phyloP scores from a whole-genome alignment of 1,140 invertebrate species.

The Cecropterus lyciades region DNA sequence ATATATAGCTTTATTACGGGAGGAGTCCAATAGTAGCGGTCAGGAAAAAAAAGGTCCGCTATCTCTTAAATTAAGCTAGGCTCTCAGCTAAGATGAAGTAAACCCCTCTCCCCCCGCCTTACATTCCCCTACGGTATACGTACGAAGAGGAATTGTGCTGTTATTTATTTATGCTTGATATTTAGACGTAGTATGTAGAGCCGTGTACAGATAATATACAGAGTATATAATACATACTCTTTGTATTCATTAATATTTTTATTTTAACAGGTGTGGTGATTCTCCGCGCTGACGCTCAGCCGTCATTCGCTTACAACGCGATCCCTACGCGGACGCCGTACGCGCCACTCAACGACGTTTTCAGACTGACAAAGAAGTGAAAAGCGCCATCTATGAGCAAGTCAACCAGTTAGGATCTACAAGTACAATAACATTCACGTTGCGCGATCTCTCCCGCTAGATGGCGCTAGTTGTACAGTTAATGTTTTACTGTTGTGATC shows the following conservation, averaged over 20 bases:
- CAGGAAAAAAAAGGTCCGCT: too few relatives aligned
- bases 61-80: too few relatives aligned
- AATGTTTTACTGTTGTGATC: conserved; percentile 30
- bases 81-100: too few relatives aligned
- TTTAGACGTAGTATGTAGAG: background rate
- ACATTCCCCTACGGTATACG: too few relatives aligned
- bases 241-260: conserved; percentile 11
- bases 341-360: conserved; percentile 85
- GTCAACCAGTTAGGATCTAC: conserved; percentile 43
- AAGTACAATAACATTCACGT: conserved; percentile 55
- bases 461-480: conserved; percentile 36
- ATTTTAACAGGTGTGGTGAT: conserved; percentile 89
- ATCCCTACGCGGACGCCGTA: conserved; percentile 85
- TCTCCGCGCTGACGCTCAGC: conserved; percentile 91
- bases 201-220: background rate
- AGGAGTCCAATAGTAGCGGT: too few relatives aligned
- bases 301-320: conserved; percentile 84
- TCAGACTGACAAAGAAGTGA: conserved; percentile 65
- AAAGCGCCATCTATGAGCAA: conserved; percentile 47
- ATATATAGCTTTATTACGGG: too few relatives aligned
- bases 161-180: conserved; percentile 33
- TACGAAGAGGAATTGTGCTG: background rate
- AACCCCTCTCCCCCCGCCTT: too few relatives aligned
- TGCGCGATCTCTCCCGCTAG: conserved; percentile 28
- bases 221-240: background rate